phyloP scores from a whole-genome alignment of 1,140 invertebrate genomes.

The Leptinotarsa defecta region DNA sequence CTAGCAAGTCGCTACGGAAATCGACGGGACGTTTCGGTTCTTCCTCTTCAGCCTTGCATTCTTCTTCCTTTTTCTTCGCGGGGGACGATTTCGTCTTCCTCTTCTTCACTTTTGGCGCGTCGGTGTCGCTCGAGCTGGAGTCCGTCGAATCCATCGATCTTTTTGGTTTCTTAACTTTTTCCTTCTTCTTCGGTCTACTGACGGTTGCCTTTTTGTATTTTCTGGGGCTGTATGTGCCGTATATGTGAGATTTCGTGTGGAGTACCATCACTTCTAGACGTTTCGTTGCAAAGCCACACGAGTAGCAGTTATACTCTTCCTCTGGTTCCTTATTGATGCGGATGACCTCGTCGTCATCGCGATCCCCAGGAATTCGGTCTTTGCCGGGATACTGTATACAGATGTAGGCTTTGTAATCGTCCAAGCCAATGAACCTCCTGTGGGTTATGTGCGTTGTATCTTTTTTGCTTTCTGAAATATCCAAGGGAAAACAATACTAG shows the following conservation, averaged over 20 bases:
- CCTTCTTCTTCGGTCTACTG: conserved; percentile 28
- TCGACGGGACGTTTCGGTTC: conserved; percentile 42
- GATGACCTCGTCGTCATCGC: conserved; percentile 37
- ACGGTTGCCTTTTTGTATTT: conserved; percentile 33
- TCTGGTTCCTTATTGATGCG: conserved; percentile 36
- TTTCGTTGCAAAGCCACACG: conserved; percentile 67
- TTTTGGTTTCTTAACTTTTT: not conserved
- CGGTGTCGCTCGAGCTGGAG: not conserved
- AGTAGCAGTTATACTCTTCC: conserved; percentile 63
- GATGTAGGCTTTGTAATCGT: conserved; percentile 68
- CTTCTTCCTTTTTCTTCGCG: conserved; percentile 26
- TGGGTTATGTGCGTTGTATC: conserved; percentile 57
- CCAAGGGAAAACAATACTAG: conserved; percentile 24
- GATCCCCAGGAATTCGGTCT: conserved; percentile 37
- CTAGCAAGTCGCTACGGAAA: conserved; percentile 47
- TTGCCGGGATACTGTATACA: conserved; percentile 59
- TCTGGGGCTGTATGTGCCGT: conserved; percentile 25
- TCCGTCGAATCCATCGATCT: conserved; percentile 18
- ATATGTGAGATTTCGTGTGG: conserved; percentile 67
- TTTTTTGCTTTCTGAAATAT: conserved; percentile 37
- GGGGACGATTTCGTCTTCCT: conserved; percentile 30
- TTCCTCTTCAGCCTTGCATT: conserved; percentile 50
- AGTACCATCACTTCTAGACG: conserved; percentile 71
- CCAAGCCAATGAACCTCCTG: conserved; percentile 60
- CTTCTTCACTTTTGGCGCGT: conserved; percentile 34